Base-by-base conservation (phyloP, 1,140 invertebrate species). In the Nylanderia fulva region DNA sequence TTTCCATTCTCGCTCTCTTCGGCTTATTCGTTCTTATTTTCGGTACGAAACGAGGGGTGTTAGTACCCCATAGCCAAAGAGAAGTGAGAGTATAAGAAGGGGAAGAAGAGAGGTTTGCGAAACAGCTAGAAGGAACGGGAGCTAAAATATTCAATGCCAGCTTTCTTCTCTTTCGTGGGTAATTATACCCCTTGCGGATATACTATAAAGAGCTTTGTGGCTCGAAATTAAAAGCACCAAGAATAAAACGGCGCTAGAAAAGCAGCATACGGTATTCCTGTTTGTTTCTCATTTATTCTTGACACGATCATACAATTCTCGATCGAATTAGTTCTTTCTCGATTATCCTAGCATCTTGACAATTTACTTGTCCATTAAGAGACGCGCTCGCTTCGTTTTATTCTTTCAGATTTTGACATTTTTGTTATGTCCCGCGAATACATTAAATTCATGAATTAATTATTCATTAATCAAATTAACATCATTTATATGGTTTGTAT, bases 131-230 rank as follows among this genome's bases (percentile, higher is more conserved):
- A 71, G 61, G 48, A 76, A 79, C 42, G 39, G 48, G 61, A 74
- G 66, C 83, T 93, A 86, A 90, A 93, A 92, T 92, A 93, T 93
- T 92, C 88, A 93, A 91, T 91, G 88, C 82, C 63, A 83, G 45
- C 63, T 74, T 45, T 76, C 69, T 58, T 71, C 66, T 77, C 85
- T 90, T 88, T 89, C 79, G 89, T 86, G 85, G 90, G 91, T 92
- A 92, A 92, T 92, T 92, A 91, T 92, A 84, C 89, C 85, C 87
- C 85, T 90, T 88, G 85, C 85, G 74, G 86, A 77, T 76, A 84
- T 33, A n/a, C n/a, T n/a, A 33, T 90, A 91, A 91, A 91, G 87
- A 87, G 87, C 89, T 76, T 63, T 85, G 79, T 82, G 45, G 86
- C 66, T 84, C 63, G 85, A 90, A 90, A 90, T 91, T 91, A 89